Evolutionary conservation across 2,113 vertebrate genomes (phyloP).

Genomic region (Sapajus apella): DNA sequence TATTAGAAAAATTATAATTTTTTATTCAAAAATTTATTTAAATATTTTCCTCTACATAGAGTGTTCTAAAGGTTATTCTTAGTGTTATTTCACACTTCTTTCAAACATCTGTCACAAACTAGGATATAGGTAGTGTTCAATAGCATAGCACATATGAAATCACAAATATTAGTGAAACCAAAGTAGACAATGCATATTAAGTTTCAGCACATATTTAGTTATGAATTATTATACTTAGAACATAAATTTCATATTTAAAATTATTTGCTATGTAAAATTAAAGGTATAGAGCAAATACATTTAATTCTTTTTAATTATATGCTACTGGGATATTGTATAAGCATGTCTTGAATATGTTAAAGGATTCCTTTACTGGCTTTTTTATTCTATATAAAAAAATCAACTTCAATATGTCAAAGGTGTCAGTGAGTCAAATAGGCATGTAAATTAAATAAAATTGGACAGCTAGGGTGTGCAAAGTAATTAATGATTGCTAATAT

Average conservation of each 20-base stretch:
- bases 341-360: not conserved
- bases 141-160: not conserved
- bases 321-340: not conserved
- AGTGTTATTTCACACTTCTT: not conserved
- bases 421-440: slow-evolving; percentile 42
- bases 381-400: slow-evolving; percentile 26
- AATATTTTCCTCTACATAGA: not conserved
- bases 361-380: not conserved
- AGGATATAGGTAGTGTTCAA: not conserved
- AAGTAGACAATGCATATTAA: not conserved
- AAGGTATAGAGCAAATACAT: not conserved
- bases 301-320: not conserved
- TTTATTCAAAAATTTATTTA: not conserved
- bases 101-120: not conserved
- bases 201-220: not conserved
- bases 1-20: not conserved
- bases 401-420: slow-evolving; percentile 26
- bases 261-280: not conserved
- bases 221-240: not conserved
- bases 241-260: not conserved
- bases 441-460: slow-evolving; percentile 64
- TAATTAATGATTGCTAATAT: slow-evolving; percentile 65
- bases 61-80: not conserved
- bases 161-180: not conserved
- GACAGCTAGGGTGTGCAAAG: slow-evolving; percentile 24